Base-by-base conservation (phyloP, 1,140 invertebrate species). In the Drosophila eugracilis region DNA sequence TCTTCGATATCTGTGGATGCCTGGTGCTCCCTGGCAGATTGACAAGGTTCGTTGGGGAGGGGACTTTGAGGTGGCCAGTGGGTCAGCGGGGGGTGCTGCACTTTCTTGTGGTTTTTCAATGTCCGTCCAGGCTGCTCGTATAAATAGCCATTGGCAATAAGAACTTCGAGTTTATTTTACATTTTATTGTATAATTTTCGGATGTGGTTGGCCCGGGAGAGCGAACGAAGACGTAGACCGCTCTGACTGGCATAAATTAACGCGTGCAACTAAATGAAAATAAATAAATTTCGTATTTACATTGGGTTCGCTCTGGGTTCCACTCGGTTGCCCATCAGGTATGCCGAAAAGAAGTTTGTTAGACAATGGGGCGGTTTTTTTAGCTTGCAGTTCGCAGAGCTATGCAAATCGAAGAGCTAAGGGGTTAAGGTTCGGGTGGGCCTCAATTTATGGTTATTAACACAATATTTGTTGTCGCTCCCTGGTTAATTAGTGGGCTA, bases 141-240 rank as follows among this genome's bases (percentile, higher is more conserved):
- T 81, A 86, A 85, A 79, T 85, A 71, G 44, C 65, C 75, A 84
- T 57, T 53, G 22, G 36, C 78, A 73, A 69, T 69, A 69, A 60
- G 76, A 66, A 74, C 69, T 59, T 41, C 69, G 66, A 74, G 81
- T 47, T 86, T 73, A 85, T 74, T 85, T 86, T 80, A 85, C 81
- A 86, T 86, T 86, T 86, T 86, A 86, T 88, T 86, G 81, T 86
- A 86, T 86, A 86, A 86, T 86, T 88, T 88, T 86, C 81, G 81
- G 81, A 86, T 86, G 81, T 86, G 81, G 81, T 86, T 88, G 60
- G 44, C 39, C 53, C 37, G 37, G 54, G 44, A 12, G 4, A 32
- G 7, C 47, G 36, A 24, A 44, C 24, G 32, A 41, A 32, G 42
- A 54, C 47, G 14, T 26, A 28, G 50, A 42, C 50, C 52, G 22